Percentiles rank a stretch among this genome's conserved stretches.
phyloP scores from a whole-genome alignment of 2,113 vertebrate genomes.

The Brachirus orientalis region DNA sequence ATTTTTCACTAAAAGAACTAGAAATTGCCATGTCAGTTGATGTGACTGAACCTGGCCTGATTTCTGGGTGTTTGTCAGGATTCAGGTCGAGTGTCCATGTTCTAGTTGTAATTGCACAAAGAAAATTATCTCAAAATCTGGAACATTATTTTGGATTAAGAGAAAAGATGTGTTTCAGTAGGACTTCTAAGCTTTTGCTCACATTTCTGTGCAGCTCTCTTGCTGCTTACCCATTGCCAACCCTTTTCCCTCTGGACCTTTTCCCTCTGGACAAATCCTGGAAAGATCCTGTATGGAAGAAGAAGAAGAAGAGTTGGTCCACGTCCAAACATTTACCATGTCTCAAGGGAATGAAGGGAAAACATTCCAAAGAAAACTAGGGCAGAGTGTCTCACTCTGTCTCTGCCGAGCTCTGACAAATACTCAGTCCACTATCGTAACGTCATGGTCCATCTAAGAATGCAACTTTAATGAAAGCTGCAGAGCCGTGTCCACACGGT shows the following conservation, averaged over 20 bases:
- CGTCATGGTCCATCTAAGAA: not conserved
- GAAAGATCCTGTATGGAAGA: slow-evolving; percentile 21
- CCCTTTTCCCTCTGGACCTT: not conserved
- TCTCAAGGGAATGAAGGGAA: slow-evolving; percentile 45
- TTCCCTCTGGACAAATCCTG: slow-evolving; percentile 25
- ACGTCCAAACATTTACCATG: slow-evolving; percentile 44
- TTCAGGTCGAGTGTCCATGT: too few species aligned
- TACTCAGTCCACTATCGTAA: slow-evolving; percentile 3
- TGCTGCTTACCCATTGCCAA: slow-evolving; percentile 17
- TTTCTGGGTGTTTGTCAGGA: too few species aligned
- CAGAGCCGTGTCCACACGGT: not conserved
- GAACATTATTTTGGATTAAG: too few species aligned
- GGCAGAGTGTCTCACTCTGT: slow-evolving; percentile 24
- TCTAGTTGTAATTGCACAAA: too few species aligned
- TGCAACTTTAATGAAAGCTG: not conserved
- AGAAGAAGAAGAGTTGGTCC: slow-evolving; percentile 36
- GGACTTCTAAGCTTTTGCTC: too few species aligned
- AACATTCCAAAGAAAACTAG: slow-evolving; percentile 52
- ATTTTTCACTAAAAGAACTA: too few species aligned
- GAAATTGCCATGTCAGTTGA: too few species aligned
- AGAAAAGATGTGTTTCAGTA: not conserved
- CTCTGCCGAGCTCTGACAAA: not conserved
- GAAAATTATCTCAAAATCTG: too few species aligned
- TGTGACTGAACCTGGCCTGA: too few species aligned
- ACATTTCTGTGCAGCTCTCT: slow-evolving; percentile 7